phyloP scores from a whole-genome alignment of 2,797 vertebrate genomes.

The Karalla daura region DNA sequence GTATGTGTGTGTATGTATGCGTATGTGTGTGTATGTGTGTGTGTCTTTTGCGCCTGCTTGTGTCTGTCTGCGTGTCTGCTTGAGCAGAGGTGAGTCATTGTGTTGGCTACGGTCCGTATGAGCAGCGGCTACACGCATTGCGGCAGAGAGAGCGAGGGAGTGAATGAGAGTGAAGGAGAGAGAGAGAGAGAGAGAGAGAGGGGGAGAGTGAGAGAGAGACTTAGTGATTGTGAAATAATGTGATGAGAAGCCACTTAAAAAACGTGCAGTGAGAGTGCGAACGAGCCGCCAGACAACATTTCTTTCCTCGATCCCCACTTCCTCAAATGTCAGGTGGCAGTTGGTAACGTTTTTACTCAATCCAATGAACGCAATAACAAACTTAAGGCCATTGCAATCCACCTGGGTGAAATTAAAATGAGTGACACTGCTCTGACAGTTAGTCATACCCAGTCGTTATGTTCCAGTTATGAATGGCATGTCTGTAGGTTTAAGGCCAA shows the following conservation, averaged over 20 bases:
- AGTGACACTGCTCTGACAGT: background rate
- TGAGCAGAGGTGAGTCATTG: conserved; percentile 76
- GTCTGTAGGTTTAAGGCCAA: background rate
- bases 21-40: conserved; percentile 20
- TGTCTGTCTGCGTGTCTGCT: conserved; percentile 34
- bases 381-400: too few species aligned
- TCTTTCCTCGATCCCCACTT: background rate
- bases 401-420: background rate
- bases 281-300: background rate
- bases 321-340: background rate
- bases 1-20: conserved; percentile 24
- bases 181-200: conserved; percentile 38
- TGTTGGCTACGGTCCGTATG: conserved; percentile 57
- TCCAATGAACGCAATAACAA: background rate
- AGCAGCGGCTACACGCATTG: conserved; percentile 68
- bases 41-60: conserved; percentile 21
- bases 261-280: background rate
- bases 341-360: background rate
- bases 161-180: conserved; percentile 32
- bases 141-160: conserved; percentile 58
- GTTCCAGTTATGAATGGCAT: conserved; percentile 36
- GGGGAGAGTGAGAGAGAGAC: conserved; percentile 35
- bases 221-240: conserved; percentile 19
- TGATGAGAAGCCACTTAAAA: background rate
- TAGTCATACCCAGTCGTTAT: too few species aligned